A percentile compares a stretch with the other conserved stretches of the same genome.
These are phyloP conservation scores for Pristionchus arcanus DNA, from an alignment of 2,888 invertebrate species.

Conservation along the genomic window DNA sequence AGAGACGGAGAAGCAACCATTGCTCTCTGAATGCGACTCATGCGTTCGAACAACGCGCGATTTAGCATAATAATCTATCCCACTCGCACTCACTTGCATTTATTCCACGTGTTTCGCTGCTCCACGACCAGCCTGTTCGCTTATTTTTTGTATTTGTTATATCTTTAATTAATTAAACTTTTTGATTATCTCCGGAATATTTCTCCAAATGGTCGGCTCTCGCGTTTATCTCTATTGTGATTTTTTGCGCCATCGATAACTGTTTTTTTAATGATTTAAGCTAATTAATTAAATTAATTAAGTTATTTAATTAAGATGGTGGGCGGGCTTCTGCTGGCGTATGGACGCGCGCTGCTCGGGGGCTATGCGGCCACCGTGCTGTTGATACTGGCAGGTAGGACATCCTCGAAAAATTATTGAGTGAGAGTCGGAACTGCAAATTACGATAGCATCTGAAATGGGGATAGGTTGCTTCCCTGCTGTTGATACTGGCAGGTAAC, in stretches of 20 bases:
- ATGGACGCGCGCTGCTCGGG: not conserved
- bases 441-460: too few relatives aligned
- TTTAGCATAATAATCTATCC: not conserved
- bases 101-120: not conserved
- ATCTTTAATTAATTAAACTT: too few relatives aligned
- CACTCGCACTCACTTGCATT: not conserved
- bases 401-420: too few relatives aligned
- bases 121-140: not conserved
- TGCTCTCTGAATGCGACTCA: not conserved
- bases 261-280: not conserved
- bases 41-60: not conserved
- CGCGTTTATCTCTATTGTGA: not conserved
- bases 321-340: slow-evolving; percentile 19
- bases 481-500: not conserved
- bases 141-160: too few relatives aligned
- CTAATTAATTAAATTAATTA: not conserved
- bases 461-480: not conserved
- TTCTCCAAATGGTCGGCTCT: too few relatives aligned
- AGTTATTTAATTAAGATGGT: not conserved
- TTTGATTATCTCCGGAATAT: too few relatives aligned
- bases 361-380: not conserved
- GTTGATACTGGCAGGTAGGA: slow-evolving; percentile 2
- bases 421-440: too few relatives aligned
- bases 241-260: not conserved
- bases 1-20: not conserved